A percentile compares a stretch with the other conserved stretches of the same genome.
Conservation (phyloP, 2,797 vertebrate genomes). For the Anas flavirostris region DNA sequence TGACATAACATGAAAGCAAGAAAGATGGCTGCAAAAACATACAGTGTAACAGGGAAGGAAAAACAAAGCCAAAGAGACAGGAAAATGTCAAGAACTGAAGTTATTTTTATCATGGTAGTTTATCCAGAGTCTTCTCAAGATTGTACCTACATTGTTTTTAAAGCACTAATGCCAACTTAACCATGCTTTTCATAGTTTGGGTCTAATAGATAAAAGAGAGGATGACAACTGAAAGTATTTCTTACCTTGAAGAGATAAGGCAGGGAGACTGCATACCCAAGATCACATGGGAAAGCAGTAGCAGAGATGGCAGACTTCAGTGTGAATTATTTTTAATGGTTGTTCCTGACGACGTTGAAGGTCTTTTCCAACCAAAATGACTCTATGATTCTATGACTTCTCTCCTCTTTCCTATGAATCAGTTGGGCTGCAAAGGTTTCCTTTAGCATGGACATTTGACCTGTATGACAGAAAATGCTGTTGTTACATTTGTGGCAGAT, state of each 20-base stretch:
- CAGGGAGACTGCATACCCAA: background rate
- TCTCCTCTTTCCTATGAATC: background rate
- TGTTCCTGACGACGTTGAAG: background rate
- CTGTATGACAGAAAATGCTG: background rate
- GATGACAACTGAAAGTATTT: background rate
- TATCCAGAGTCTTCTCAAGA: background rate
- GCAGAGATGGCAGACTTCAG: background rate
- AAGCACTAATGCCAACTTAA: background rate
- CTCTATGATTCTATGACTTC: background rate
- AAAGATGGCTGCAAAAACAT: background rate
- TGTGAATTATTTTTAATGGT: background rate
- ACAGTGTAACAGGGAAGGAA: background rate
- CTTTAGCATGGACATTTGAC: background rate
- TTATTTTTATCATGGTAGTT: background rate
- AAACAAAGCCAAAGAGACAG: background rate
- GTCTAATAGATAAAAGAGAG: background rate
- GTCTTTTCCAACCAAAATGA: background rate
- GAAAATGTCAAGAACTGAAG: background rate
- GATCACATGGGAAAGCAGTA: background rate
- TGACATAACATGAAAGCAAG: background rate
- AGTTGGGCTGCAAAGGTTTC: background rate
- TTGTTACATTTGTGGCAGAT: background rate
- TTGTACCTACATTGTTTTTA: background rate
- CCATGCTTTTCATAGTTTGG: background rate
- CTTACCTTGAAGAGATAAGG: background rate